phyloP scores from a whole-genome alignment of 2,797 vertebrate genomes.

The Heliangelus exortis region DNA sequence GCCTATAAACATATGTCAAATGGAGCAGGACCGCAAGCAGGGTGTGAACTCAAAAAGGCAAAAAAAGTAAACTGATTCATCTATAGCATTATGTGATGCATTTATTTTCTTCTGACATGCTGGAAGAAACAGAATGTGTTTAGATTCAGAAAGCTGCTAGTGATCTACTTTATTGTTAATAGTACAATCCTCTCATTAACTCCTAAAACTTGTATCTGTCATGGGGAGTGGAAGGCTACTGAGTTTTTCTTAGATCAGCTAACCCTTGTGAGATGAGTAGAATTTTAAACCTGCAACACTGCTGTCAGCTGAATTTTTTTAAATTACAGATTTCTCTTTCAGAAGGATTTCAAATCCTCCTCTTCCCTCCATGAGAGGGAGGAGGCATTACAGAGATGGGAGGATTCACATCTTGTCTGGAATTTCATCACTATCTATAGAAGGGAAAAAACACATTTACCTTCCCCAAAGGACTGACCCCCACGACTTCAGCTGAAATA shows the following conservation, averaged over 20 bases:
- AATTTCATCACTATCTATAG: not conserved
- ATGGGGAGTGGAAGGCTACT: not conserved
- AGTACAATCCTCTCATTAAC: not conserved
- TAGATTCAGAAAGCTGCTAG: not conserved
- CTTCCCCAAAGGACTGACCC: not conserved
- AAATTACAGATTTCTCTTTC: not conserved
- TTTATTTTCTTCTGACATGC: not conserved
- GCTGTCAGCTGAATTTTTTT: not conserved
- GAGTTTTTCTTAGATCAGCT: not conserved
- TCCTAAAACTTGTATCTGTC: not conserved
- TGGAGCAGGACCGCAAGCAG: not conserved
- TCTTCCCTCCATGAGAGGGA: not conserved
- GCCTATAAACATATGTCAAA: not conserved
- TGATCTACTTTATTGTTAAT: not conserved
- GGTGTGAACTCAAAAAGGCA: not conserved
- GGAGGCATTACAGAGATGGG: not conserved
- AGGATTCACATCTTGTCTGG: not conserved
- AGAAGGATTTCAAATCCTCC: not conserved
- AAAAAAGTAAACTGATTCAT: not conserved
- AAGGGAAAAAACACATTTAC: not conserved
- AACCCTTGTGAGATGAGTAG: not conserved
- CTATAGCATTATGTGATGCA: not conserved
- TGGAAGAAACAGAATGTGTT: not conserved
- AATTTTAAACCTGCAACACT: not conserved
- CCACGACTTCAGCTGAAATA: not conserved